Percentiles rank a stretch among this genome's conserved stretches.
phyloP scores from a whole-genome alignment of 1,140 invertebrate species.

The Ceratina australensis region DNA sequence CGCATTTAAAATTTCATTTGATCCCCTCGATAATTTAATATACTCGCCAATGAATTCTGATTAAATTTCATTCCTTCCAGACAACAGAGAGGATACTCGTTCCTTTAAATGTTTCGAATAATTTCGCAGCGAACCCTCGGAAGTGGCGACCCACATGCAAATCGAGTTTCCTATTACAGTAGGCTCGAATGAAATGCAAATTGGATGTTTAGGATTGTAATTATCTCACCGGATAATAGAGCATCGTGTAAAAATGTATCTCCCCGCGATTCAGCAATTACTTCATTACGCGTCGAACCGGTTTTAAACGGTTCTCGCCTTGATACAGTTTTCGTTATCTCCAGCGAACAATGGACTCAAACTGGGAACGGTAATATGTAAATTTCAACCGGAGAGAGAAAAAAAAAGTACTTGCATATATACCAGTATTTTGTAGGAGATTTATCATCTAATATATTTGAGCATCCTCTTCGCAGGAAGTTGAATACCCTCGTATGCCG shows the following conservation, averaged over 20 bases:
- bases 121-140: background rate
- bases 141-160: conserved; percentile 10
- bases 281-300: conserved; percentile 13
- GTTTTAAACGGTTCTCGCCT: conserved; percentile 20
- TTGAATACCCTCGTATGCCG: background rate
- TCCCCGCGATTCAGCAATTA: conserved; percentile 22
- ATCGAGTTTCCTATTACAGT: background rate
- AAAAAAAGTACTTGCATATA: too few relatives aligned
- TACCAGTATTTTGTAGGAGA: conserved; percentile 12
- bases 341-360: background rate
- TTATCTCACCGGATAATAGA: conserved; percentile 22
- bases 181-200: conserved; percentile 34
- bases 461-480: background rate
- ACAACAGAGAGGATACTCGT: too few relatives aligned
- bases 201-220: background rate
- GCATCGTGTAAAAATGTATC: conserved; percentile 29
- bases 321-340: conserved; percentile 30
- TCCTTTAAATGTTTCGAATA: too few relatives aligned
- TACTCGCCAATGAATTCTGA: too few relatives aligned
- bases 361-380: background rate
- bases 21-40: too few relatives aligned
- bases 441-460: conserved; percentile 25
- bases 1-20: too few relatives aligned
- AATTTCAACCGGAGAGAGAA: background rate
- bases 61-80: too few relatives aligned